phyloP scores from a whole-genome alignment of 2,113 vertebrate genomes.

The Cryptomyrus ogoouensis region DNA sequence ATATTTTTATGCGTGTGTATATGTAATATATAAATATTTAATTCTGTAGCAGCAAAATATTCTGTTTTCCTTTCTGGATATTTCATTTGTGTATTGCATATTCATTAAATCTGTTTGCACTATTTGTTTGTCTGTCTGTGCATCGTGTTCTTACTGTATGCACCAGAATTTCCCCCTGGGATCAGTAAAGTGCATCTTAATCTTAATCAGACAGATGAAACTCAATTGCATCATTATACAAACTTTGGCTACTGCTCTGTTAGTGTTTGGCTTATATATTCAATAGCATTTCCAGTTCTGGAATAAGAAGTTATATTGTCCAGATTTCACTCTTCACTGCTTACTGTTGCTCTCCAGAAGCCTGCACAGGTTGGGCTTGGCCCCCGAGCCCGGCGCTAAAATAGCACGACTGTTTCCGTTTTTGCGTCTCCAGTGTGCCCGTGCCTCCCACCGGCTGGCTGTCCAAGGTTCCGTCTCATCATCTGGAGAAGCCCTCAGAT shows the following conservation, averaged over 20 bases:
- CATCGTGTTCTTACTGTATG: background rate
- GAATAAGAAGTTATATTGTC: background rate
- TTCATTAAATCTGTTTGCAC: background rate
- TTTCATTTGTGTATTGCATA: background rate
- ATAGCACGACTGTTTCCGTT: background rate
- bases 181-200: background rate
- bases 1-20: too few species aligned
- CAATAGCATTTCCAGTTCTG: background rate
- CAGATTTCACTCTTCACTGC: background rate
- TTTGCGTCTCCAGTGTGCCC: background rate
- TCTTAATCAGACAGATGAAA: background rate
- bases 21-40: background rate
- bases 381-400: background rate
- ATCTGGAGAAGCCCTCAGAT: background rate
- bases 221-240: background rate
- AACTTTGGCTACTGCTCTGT: background rate
- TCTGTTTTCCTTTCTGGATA: background rate
- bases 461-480: background rate
- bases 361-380: background rate
- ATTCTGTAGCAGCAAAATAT: background rate
- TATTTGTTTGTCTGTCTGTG: background rate
- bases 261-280: background rate
- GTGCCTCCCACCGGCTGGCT: too few species aligned
- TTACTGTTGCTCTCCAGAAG: background rate
- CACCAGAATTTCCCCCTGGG: background rate